Evolutionary conservation across 2,113 vertebrate species (phyloP), one percentile per base, ranked within the genome.

Genomic region (Heliornis fulica): DNA sequence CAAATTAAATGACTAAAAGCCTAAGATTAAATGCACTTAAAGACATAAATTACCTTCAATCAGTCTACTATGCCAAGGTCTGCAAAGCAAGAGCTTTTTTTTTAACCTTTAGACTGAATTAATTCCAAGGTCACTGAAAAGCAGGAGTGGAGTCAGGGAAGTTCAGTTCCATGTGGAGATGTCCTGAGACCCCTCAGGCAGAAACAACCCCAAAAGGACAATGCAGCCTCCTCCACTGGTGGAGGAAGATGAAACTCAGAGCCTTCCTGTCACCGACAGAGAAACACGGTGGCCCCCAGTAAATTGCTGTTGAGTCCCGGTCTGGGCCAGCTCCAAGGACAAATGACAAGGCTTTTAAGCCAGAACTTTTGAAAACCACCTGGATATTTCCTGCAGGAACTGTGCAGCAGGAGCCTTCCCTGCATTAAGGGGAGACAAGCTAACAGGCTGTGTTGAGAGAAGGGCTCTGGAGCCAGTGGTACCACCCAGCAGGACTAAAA

Each of bases 171-270:
- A 3, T 1, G n/a, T 13, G 19, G 32, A 6, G 50, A 51, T 3
- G 21, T 3, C 15, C 17, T 2, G 53, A 40, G 25, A 22, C 20
- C 20, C 25, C 56, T 48, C 56, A 20, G 26, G 64, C 50, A 36
- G 31, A 22, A 26, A 20, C 0, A 32, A 41, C 11, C 69, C 66
- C 51, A 21, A 13, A 16, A 36, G 18, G 36, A 18, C 19, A 8
- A 11, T 4, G 6, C 13, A 26, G 15, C n/a, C 45, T 60, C 22
- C 16, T 17, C 64, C 70, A 15, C 3, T 18, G 10, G 38, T 0
- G 0, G 26, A 9, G 53, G 16, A 32, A 45, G 63, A 25, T 3
- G n/a, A 10, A 77, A 57, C 56, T 29, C 2, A 0, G 0, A 43
- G 69, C 64, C 57, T 23, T n/a, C 59, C 72, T 51, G 18, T 13